Conservation (phyloP, 2,888 invertebrate genomes). For the Nomada ruficornis region DNA sequence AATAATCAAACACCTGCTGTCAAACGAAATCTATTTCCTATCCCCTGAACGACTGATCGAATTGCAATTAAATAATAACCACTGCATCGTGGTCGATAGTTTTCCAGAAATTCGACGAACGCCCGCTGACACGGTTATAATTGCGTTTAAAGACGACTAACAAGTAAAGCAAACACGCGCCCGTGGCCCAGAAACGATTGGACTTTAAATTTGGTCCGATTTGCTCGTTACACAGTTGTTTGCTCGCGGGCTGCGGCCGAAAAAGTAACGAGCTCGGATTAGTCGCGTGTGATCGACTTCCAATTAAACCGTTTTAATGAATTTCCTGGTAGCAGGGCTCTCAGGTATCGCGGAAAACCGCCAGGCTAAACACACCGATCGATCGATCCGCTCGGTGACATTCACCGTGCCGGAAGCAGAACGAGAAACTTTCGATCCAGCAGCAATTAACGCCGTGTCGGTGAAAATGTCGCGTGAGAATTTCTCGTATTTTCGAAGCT, state of each 20-base stretch:
- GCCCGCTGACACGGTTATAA: background rate
- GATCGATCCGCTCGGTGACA: background rate
- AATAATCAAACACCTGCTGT: background rate
- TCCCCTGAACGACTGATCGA: background rate
- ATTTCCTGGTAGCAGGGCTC: constrained; percentile 29
- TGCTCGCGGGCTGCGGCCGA: constrained; percentile 7
- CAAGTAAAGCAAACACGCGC: constrained; percentile 29
- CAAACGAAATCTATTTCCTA: background rate
- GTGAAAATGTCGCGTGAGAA: constrained; percentile 10
- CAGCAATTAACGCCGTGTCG: constrained; percentile 32
- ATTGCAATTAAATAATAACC: background rate
- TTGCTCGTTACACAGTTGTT: constrained; percentile 46
- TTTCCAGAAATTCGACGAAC: background rate
- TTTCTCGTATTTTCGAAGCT: background rate
- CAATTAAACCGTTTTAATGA: constrained; percentile 62
- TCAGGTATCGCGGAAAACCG: constrained; percentile 12
- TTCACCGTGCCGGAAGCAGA: constrained; percentile 9
- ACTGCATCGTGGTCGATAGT: background rate
- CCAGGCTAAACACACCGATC: constrained; percentile 33
- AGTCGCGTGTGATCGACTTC: constrained; percentile 54
- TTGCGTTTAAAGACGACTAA: constrained; percentile 33
- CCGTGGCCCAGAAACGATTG: background rate
- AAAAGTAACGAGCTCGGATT: constrained; percentile 42
- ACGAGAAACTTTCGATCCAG: constrained; percentile 17
- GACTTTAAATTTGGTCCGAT: constrained; percentile 32